Conservation (phyloP, 23 tunicate species). For the Styela clava region DNA sequence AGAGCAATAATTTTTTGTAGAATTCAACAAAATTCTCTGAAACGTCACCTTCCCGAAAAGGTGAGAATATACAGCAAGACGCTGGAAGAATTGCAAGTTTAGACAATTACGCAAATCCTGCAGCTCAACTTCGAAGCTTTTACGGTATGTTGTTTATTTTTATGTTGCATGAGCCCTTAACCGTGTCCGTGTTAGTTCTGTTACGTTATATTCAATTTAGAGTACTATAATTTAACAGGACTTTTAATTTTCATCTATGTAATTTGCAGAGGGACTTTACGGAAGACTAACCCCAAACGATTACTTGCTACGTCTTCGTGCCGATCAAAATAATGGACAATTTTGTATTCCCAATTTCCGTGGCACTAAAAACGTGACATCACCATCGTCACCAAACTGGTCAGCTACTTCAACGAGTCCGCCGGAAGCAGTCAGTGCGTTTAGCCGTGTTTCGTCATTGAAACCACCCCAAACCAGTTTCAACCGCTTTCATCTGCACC, state of each 20-base stretch:
- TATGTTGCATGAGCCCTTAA: neutral
- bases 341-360: neutral
- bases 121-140: neutral
- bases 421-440: neutral
- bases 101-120: neutral
- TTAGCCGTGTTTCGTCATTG: neutral
- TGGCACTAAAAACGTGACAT: neutral
- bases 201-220: too few species aligned
- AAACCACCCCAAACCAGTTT: neutral
- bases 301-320: conserved; percentile 1
- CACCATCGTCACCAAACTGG: neutral
- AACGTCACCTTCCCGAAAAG: neutral
- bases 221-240: too few species aligned
- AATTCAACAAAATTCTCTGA: neutral
- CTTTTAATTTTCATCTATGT: too few species aligned
- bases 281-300: conserved; percentile 3
- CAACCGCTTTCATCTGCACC: neutral
- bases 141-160: neutral
- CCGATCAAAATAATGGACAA: neutral
- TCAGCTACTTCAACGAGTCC: neutral
- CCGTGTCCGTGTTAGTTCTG: too few species aligned
- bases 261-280: conserved; percentile 11
- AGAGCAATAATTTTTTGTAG: neutral
- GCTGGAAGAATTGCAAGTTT: neutral
- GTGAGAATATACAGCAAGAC: neutral